phyloP scores from a whole-genome alignment of 2,888 invertebrate genomes.

The Subacronicta megacephala region DNA sequence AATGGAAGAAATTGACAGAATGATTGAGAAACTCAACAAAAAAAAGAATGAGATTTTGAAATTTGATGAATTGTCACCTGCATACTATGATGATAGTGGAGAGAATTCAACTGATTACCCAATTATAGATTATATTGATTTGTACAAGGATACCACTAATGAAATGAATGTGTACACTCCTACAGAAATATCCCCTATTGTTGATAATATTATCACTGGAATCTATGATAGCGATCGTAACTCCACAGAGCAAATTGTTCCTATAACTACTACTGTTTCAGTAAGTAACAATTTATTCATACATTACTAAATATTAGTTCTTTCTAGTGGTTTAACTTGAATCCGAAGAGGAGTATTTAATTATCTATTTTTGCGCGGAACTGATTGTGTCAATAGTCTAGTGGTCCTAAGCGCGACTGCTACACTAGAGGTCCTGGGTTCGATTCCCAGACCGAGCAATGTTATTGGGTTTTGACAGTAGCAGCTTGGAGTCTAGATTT shows the following conservation, averaged over 20 bases:
- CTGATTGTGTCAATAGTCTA: too few relatives aligned
- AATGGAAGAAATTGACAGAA: conserved; percentile 20
- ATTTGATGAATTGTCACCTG: conserved; percentile 50
- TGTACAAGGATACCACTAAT: conserved; percentile 81
- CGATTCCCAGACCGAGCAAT: too few relatives aligned
- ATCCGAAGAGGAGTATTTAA: too few relatives aligned
- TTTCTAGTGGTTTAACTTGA: too few relatives aligned
- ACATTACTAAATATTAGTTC: too few relatives aligned
- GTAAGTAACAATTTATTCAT: conserved; percentile 13
- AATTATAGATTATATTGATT: conserved; percentile 76
- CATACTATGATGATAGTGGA: conserved; percentile 62
- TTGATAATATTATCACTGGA: conserved; percentile 1
- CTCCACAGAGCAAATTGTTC: neutral
- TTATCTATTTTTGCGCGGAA: too few relatives aligned
- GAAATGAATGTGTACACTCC: conserved; percentile 66
- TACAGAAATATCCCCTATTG: conserved; percentile 12
- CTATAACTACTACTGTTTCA: neutral
- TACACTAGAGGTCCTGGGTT: too few relatives aligned
- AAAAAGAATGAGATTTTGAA: conserved; percentile 60
- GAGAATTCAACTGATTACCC: conserved; percentile 80
- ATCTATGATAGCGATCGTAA: neutral
- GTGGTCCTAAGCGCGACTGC: too few relatives aligned
- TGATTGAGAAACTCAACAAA: conserved; percentile 35
- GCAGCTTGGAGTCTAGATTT: too few relatives aligned
- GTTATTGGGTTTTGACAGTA: too few relatives aligned